These are phyloP conservation scores for Drosophila multiciliata DNA, from an alignment of 2,888 invertebrate genomes.

Conservation along the genomic window DNA sequence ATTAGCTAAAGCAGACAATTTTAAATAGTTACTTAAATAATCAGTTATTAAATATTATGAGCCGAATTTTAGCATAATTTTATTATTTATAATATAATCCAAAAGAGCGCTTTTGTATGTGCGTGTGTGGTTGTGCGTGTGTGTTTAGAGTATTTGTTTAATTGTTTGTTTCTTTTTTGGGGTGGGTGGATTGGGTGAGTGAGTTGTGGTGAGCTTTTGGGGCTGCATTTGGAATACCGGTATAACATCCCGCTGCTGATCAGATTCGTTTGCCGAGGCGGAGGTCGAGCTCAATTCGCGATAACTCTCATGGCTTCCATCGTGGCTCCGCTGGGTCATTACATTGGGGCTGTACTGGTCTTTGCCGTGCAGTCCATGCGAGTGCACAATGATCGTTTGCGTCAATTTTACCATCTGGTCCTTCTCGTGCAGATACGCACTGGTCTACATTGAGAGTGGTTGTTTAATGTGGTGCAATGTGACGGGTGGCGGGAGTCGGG, in stretches of 20 bases:
- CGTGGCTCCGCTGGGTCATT: slow-evolving; percentile 48
- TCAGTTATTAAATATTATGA: not conserved
- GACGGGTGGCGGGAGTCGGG: not conserved
- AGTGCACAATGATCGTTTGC: slow-evolving; percentile 83
- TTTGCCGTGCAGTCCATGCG: slow-evolving; percentile 77
- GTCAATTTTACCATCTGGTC: slow-evolving; percentile 82
- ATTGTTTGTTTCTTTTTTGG: slow-evolving; percentile 20
- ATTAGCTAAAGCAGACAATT: too few species aligned
- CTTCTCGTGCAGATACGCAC: slow-evolving; percentile 84
- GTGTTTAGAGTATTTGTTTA: slow-evolving; percentile 2
- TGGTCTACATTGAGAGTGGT: slow-evolving; percentile 66
- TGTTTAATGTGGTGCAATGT: slow-evolving; percentile 16
- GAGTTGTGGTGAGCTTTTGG: slow-evolving; percentile 48
- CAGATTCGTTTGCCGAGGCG: slow-evolving; percentile 30
- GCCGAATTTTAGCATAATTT: not conserved
- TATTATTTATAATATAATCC: not conserved
- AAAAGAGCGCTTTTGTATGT: not conserved
- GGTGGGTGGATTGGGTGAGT: slow-evolving; percentile 42
- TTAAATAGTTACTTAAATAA: not conserved
- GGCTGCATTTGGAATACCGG: slow-evolving; percentile 84
- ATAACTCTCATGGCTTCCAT: slow-evolving; percentile 82
- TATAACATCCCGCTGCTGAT: slow-evolving; percentile 81
- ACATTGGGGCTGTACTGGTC: slow-evolving; percentile 79
- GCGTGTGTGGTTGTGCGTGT: slow-evolving; percentile 4
- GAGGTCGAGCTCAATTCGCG: slow-evolving; percentile 82